phyloP scores from a whole-genome alignment of 1,140 invertebrate genomes.

The Rhysida immarginata region DNA sequence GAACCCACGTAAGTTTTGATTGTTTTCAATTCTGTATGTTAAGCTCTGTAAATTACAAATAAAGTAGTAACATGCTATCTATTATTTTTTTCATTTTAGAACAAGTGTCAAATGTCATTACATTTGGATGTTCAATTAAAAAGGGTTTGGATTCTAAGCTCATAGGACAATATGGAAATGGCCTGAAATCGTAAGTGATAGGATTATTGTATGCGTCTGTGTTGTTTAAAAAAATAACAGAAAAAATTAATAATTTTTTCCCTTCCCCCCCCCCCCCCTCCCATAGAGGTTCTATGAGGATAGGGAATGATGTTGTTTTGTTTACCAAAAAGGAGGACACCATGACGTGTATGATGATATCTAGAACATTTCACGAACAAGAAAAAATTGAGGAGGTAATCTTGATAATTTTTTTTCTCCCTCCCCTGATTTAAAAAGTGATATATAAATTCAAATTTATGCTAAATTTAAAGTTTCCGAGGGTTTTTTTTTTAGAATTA shows the following conservation, averaged over 20 bases:
- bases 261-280: too few relatives aligned
- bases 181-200: conserved; percentile 3
- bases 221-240: too few relatives aligned
- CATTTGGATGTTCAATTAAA: not conserved
- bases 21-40: not conserved
- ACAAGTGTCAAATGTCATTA: not conserved
- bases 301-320: conserved; percentile 32
- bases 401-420: not conserved
- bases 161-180: conserved; percentile 7
- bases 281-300: conserved; percentile 32
- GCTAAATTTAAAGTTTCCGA: too few relatives aligned
- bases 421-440: too few relatives aligned
- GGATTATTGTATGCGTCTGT: not conserved
- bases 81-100: not conserved
- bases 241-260: too few relatives aligned
- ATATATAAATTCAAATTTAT: too few relatives aligned
- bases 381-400: conserved; percentile 30
- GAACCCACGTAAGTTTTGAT: not conserved
- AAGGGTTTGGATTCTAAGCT: not conserved
- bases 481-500: too few relatives aligned
- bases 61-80: not conserved
- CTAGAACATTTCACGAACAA: conserved; percentile 31
- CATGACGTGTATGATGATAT: conserved; percentile 31
- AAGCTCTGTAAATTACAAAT: not conserved
- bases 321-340: conserved; percentile 31